phyloP scores from a whole-genome alignment of 1,140 invertebrate species.

The Listronotus oregonensis region DNA sequence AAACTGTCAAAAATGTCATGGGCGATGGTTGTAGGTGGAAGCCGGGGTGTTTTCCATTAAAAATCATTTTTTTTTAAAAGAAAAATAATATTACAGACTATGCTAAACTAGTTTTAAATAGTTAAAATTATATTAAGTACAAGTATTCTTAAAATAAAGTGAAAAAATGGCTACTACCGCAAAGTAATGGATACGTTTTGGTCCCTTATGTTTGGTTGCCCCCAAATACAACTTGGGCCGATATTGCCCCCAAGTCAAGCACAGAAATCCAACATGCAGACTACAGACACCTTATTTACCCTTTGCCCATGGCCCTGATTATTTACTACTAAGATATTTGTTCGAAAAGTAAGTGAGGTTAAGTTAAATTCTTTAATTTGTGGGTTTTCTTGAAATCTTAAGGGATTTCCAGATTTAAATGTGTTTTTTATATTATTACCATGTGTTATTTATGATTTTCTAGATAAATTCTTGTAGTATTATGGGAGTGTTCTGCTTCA shows the following conservation, averaged over 20 bases:
- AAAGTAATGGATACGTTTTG: constrained; percentile 69
- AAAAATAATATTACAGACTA: neutral
- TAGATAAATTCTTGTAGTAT: no score
- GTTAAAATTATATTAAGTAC: constrained; percentile 1
- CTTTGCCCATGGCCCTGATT: constrained; percentile 79
- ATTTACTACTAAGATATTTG: constrained; percentile 75
- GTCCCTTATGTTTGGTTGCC: constrained; percentile 86
- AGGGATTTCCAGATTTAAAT: no score
- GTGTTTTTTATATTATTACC: no score
- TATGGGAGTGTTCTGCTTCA: no score
- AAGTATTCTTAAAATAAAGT: neutral
- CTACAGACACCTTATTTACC: constrained; percentile 79
- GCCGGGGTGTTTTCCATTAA: constrained; percentile 1
- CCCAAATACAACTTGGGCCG: constrained; percentile 87
- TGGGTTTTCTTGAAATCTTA: no score
- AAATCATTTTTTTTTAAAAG: constrained; percentile 8
- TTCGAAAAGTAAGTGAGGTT: constrained; percentile 76
- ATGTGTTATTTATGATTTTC: no score
- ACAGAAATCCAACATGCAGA: constrained; percentile 79
- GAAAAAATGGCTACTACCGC: constrained; percentile 38
- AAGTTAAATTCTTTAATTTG: constrained; percentile 11
- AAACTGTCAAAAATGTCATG: constrained; percentile 14
- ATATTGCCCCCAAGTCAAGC: constrained; percentile 77
- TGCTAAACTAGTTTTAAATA: constrained; percentile 5
- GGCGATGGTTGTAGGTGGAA: constrained; percentile 17